Base-by-base conservation (phyloP, 2,113 vertebrate genomes). In the Boleophthalmus pectinirostris region DNA sequence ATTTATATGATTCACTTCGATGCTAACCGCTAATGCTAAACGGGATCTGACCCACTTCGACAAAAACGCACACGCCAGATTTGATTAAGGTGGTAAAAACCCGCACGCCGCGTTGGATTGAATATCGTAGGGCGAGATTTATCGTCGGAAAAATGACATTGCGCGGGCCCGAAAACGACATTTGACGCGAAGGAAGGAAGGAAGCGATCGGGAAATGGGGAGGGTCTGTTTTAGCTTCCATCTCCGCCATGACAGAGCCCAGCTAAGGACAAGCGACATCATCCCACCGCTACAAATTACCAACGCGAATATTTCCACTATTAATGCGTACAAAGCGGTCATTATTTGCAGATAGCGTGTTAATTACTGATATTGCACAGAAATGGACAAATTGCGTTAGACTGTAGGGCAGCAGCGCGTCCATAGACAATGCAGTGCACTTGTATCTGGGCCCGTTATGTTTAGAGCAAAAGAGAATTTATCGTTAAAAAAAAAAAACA, bases 171-270 rank as follows among this genome's bases (percentile, higher is more conserved):
- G 3, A 64, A 64, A 10, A 0, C 29, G 29, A 35, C 16, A 16
- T n/a, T 38, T 64, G 29, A 38, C 43, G 61, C 61, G 20, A 64
- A 24, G 69, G 66, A 74, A 68, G 70, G 20, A 64, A 24, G 69
- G 66, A 74, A 68, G 70, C 73, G 75, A 76, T 67, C 72, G 74
- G 63, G 66, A 76, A 82, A 85, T 11, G 24, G 58, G 67, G 77
- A 87, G 85, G 81, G 76, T 69, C 80, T 49, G 74, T 83, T n/a
- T n/a, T 84, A 82, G 85, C 86, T 58, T 66, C 70, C 47, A 51
- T 24, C 6, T 63, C 78, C 88, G 87, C 87, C 85, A 84, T 82
- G 77, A 77, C 81, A 60, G 77, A 23, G 70, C 73, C 54, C 35
- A 11, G 63, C 65, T 54, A 35, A 43, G 67, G 38, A 29, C 74